Conservation (phyloP, 2,888 invertebrate species). For the Archips crataeganus region DNA sequence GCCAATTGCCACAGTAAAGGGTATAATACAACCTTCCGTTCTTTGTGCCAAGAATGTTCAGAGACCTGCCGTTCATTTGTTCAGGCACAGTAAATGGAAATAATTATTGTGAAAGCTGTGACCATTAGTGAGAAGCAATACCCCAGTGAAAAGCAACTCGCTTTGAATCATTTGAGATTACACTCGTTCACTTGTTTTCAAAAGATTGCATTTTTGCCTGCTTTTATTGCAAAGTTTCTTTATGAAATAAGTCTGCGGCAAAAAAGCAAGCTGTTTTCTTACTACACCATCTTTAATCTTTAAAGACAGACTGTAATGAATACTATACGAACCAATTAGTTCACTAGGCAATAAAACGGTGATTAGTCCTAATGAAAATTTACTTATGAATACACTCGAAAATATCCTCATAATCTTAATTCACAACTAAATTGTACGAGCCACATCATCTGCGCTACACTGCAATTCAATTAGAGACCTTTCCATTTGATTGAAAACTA, state of each 20-base stretch:
- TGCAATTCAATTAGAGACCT: too few relatives aligned
- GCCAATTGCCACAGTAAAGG: conserved; percentile 6
- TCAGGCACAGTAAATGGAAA: conserved; percentile 3
- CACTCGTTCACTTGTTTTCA: background rate
- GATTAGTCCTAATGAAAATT: too few relatives aligned
- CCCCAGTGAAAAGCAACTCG: background rate
- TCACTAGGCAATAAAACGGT: too few relatives aligned
- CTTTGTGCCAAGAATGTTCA: background rate
- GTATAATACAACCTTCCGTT: background rate
- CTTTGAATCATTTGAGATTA: background rate
- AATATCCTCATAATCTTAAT: too few relatives aligned
- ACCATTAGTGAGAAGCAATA: background rate
- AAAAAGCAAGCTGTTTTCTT: background rate
- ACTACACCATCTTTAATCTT: too few relatives aligned
- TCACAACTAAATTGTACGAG: too few relatives aligned
- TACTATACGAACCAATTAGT: too few relatives aligned
- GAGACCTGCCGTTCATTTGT: background rate
- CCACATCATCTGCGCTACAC: too few relatives aligned
- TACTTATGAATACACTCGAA: too few relatives aligned
- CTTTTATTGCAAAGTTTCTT: background rate
- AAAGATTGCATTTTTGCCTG: background rate
- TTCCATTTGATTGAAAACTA: background rate
- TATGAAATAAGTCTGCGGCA: background rate
- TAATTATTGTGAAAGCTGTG: background rate
- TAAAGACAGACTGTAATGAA: too few relatives aligned